A percentile compares a stretch with the other conserved stretches of the same genome.
These are phyloP conservation scores for Numenius phaeopus DNA, from an alignment of 2,797 vertebrate genomes.

Conservation along the genomic window DNA sequence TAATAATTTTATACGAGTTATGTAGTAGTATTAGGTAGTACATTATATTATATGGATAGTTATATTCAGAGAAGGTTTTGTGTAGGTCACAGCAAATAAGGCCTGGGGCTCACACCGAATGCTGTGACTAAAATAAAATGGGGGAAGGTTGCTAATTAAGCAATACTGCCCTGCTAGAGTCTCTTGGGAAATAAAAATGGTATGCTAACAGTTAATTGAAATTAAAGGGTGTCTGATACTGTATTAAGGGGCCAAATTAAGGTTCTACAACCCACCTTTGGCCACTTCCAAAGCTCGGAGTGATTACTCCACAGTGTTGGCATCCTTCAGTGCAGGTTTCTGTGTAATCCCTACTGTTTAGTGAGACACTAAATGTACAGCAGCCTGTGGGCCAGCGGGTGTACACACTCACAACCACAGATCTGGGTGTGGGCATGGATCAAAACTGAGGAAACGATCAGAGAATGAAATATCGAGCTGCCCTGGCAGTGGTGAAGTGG, in stretches of 20 bases:
- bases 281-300: neutral
- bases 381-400: neutral
- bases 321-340: neutral
- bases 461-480: rapidly evolving
- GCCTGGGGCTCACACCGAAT: neutral
- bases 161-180: neutral
- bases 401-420: rapidly evolving
- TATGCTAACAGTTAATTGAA: neutral
- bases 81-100: neutral
- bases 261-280: neutral
- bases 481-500: neutral
- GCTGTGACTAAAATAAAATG: neutral
- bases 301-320: neutral
- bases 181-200: neutral
- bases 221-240: neutral
- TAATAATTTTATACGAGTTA: neutral
- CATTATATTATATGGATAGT: neutral
- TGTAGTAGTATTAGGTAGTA: neutral
- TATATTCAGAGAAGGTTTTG: neutral
- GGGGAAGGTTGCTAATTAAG: neutral
- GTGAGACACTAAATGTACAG: rapidly evolving
- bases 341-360: rapidly evolving
- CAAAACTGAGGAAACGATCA: neutral
- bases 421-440: rapidly evolving
- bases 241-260: neutral